Evolutionary conservation across 2,797 vertebrate genomes (phyloP).

Genomic region (Anableps anableps): DNA sequence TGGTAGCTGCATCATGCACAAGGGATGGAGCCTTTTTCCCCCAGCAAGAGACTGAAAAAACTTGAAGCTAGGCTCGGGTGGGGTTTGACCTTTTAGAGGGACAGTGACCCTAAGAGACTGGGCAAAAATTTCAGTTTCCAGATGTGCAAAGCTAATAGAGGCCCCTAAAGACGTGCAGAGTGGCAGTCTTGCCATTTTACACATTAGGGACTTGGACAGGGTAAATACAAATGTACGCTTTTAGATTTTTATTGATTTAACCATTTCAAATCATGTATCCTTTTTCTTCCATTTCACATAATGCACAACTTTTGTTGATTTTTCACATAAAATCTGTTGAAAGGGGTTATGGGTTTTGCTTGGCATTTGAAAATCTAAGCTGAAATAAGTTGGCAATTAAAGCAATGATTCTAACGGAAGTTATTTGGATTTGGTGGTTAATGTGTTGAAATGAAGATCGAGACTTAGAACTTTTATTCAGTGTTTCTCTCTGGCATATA

Average conservation of each 20-base stretch:
- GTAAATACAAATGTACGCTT: not conserved
- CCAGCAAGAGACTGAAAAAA: no score
- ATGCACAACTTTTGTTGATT: not conserved
- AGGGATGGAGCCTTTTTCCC: no score
- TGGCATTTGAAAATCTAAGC: not conserved
- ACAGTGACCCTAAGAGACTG: not conserved
- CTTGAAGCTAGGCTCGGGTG: not conserved
- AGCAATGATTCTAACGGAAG: not conserved
- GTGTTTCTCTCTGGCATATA: not conserved
- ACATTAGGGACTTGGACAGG: not conserved
- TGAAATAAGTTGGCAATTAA: not conserved
- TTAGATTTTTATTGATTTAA: not conserved
- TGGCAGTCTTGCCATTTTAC: not conserved
- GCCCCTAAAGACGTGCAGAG: not conserved
- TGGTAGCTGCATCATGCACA: not conserved
- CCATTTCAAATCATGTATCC: not conserved
- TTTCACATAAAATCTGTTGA: not conserved
- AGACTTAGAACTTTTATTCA: not conserved
- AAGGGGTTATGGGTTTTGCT: not conserved
- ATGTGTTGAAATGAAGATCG: not conserved
- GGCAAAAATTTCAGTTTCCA: not conserved
- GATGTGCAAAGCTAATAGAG: not conserved
- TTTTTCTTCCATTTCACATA: not conserved
- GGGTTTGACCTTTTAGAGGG: not conserved
- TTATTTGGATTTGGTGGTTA: not conserved